Evolutionary conservation across 2,113 vertebrate genomes (phyloP).

Genomic region (Macrotis lagotis): DNA sequence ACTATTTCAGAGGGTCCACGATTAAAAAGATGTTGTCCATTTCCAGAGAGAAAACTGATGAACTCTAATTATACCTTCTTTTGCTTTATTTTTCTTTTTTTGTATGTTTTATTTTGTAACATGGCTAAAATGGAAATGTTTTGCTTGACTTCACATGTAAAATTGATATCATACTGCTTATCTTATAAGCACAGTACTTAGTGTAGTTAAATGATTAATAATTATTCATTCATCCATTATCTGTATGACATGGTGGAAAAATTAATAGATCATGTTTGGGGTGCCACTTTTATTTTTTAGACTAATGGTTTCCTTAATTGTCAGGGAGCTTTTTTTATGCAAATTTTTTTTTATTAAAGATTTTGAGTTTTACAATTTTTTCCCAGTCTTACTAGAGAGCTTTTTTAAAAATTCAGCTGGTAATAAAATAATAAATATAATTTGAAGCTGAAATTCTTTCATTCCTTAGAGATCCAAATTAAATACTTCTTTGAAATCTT

Average conservation of each 20-base stretch:
- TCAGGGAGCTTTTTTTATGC: not conserved
- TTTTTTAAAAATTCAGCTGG: not conserved
- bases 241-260: not conserved
- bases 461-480: not conserved
- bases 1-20: too few species aligned
- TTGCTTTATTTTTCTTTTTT: not conserved
- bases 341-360: too few species aligned
- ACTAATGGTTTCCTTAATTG: constrained; percentile 36
- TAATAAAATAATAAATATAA: constrained; percentile 3
- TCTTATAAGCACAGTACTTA: not conserved
- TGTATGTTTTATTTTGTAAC: not conserved
- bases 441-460: not conserved
- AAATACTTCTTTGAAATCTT: not conserved
- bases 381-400: too few species aligned
- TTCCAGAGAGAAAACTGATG: not conserved
- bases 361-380: too few species aligned
- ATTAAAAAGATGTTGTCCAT: not conserved
- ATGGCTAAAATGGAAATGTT: not conserved
- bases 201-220: too few species aligned
- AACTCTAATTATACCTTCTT: not conserved
- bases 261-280: constrained; percentile 17
- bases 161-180: not conserved
- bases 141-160: not conserved
- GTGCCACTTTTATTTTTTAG: constrained; percentile 21
- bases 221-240: not conserved